phyloP scores from a whole-genome alignment of 2,113 vertebrate species.

The Archocentrus centrarchus region DNA sequence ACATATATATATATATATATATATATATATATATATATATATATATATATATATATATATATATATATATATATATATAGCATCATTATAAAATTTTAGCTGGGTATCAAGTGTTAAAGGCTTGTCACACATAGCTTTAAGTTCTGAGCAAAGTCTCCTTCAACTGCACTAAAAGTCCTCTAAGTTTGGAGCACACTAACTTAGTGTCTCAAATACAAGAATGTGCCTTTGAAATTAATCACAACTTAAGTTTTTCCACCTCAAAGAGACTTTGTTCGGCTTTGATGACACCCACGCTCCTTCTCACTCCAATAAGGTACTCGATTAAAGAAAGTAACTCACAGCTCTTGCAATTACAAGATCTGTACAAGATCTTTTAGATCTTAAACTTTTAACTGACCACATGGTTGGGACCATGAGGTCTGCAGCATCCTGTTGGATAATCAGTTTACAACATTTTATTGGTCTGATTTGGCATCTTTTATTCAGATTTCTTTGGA shows the following conservation, averaged over 20 bases:
- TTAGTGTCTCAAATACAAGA: neutral
- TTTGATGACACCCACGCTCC: constrained; percentile 42
- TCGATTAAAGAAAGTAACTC: constrained; percentile 46
- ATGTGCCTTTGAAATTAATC: neutral
- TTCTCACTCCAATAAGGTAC: constrained; percentile 28
- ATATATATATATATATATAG: neutral
- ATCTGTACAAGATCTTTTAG: neutral
- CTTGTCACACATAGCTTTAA: neutral
- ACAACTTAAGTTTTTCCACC: constrained; percentile 28
- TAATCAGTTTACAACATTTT: neutral
- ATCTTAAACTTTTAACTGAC: constrained; percentile 4
- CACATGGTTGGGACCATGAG: neutral
- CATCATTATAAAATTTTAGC: neutral
- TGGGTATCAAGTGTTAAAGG: neutral
- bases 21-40: too few species aligned
- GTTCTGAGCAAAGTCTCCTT: constrained; percentile 1
- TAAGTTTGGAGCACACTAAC: neutral
- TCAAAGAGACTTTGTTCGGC: constrained; percentile 49
- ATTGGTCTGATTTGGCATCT: neutral
- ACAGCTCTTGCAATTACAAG: constrained; percentile 12
- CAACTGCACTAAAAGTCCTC: neutral
- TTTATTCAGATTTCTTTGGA: neutral
- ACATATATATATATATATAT: too few species aligned
- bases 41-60: too few species aligned
- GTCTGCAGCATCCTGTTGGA: neutral